A percentile compares a stretch with the other conserved stretches of the same genome.
Conservation (phyloP, 2,888 invertebrate species). For the Agonopterix arenella region DNA sequence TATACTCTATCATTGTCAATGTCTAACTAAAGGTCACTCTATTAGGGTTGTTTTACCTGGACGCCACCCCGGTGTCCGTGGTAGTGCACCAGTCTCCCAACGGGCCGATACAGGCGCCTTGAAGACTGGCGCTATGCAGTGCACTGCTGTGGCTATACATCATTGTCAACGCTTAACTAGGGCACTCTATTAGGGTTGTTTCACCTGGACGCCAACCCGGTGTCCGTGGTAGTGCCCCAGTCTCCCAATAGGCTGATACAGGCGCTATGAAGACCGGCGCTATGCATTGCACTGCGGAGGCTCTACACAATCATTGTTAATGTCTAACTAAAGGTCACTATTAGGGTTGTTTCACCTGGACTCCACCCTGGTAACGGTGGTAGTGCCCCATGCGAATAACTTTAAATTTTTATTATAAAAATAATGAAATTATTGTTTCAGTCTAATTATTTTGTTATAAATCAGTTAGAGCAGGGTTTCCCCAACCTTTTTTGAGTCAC, state of each 20-base stretch:
- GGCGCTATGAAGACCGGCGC: background rate
- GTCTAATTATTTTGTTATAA: too few species aligned
- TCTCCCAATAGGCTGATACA: conserved; percentile 53
- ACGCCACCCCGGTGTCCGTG: conserved; percentile 86
- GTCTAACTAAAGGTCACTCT: too few species aligned
- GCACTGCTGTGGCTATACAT: conserved; percentile 28
- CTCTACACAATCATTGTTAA: background rate
- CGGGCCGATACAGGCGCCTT: conserved; percentile 53
- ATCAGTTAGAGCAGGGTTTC: too few species aligned
- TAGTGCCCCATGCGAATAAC: too few species aligned
- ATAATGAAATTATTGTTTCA: too few species aligned
- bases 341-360: conserved; percentile 78
- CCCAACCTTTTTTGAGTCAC: too few species aligned
- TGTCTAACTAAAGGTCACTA: too few species aligned
- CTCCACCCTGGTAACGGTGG: conserved; percentile 85
- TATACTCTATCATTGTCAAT: conserved; percentile 19
- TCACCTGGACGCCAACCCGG: conserved; percentile 89
- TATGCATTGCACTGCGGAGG: background rate
- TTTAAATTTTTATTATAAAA: too few species aligned
- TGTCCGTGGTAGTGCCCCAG: conserved; percentile 75
- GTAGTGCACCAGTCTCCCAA: conserved; percentile 60
- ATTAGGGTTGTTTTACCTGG: conserved; percentile 73
- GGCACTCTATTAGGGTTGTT: too few species aligned
- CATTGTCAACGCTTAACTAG: background rate
- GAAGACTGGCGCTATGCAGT: conserved; percentile 34